Conservation (phyloP, 2,888 invertebrate genomes). For the Anodontia alba region DNA sequence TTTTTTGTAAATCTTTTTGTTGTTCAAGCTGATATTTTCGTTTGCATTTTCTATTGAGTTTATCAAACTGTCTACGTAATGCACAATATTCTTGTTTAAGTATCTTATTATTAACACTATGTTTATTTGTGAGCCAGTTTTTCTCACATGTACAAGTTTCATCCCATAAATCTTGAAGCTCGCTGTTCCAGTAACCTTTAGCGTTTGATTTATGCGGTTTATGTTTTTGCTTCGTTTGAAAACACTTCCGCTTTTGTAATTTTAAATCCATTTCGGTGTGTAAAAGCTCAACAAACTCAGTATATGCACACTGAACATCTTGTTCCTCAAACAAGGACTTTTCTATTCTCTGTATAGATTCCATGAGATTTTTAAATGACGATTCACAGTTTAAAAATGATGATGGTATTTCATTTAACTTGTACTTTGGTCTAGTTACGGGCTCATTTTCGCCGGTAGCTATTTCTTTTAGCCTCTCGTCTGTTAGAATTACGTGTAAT, state of each 20-base stretch:
- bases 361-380: not conserved
- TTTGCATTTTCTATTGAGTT: conserved; percentile 16
- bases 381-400: not conserved
- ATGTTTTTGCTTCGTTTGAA: not conserved
- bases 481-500: not conserved
- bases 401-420: not conserved
- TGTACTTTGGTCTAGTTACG: not conserved
- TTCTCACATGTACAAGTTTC: not conserved
- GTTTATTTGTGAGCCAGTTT: not conserved
- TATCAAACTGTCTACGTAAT: conserved; percentile 1
- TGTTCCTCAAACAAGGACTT: not conserved
- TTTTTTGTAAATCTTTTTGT: not conserved
- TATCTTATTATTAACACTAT: not conserved
- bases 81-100: not conserved
- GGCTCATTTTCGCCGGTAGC: not conserved
- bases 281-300: not conserved
- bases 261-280: not conserved
- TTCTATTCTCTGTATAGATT: not conserved
- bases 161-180: conserved; percentile 14
- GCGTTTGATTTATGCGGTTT: conserved; percentile 8
- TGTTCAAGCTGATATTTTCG: conserved; percentile 8
- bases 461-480: not conserved
- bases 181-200: conserved; percentile 5
- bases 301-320: conserved; percentile 1
- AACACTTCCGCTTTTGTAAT: not conserved